Base-by-base conservation (phyloP, 2,797 vertebrate species). In the Alfaro cultratus region DNA sequence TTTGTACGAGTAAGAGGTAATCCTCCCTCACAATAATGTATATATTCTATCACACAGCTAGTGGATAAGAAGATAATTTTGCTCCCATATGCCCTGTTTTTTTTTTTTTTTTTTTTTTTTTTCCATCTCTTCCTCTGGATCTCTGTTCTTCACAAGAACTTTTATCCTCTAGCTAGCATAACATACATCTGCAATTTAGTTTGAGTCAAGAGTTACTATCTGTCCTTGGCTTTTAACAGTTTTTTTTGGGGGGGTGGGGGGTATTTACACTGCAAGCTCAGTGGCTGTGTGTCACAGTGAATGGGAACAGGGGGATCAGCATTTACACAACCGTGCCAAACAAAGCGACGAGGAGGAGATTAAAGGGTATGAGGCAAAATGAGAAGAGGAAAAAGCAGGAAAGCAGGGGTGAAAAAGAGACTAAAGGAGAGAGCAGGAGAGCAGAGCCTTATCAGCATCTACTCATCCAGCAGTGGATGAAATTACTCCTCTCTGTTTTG, bases 401-500 rank as follows among this genome's bases (percentile, higher is more conserved):
- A 77, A 46, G 76, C 26, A 21, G 74, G 73, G 78, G 43, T 72
- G 41, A 80, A 60, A 60, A 15, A 60, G n/a, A 77, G 77, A 83
- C 41, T 86, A 85, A 80, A 74, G 53, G 64, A 80, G 77, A 47
- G 39, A 60, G 60, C 73, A 45, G 36, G 80, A 79, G 78, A 83
- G 83, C 41, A 55, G 15, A 78, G 78, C 76, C 83, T 94, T 92
- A 90, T 91, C 89, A 85, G 90, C 78, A 86, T 92, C 90, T 87
- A 84, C 87, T 91, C 86, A 88, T 81, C 85, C 86, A 80, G 81
- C 88, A 85, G 79, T 88, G 88, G 86, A 89, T 91, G 89, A 92
- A 88, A 89, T 92, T 93, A 89, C 87, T 90, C 89, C 87, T 86
- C 91, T 89, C 82, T 90, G 86, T 89, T 90, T 86, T 55, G 46